Conservation (phyloP, 2,888 invertebrate genomes). For the Agrotis exclamationis region DNA sequence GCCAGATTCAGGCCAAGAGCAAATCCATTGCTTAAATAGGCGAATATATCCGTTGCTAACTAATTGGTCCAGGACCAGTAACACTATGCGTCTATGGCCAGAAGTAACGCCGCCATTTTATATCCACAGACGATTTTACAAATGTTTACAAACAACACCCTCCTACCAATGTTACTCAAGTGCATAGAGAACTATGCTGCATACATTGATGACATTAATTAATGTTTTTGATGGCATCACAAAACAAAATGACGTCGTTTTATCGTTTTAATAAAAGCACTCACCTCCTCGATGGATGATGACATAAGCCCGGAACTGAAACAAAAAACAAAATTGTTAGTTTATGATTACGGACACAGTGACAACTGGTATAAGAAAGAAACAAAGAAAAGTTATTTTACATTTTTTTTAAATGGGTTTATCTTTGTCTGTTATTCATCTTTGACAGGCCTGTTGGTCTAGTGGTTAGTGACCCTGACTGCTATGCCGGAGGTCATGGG, state of each 20-base stretch:
- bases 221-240: no score
- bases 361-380: no score
- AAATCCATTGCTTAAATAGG: no score
- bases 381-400: no score
- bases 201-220: not conserved
- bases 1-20: no score
- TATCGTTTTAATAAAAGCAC: no score
- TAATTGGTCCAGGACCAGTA: not conserved
- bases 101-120: not conserved
- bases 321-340: conserved; percentile 72
- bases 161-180: not conserved
- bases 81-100: not conserved
- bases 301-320: conserved; percentile 88
- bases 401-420: no score
- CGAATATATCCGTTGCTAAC: no score
- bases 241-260: not conserved
- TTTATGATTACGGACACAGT: not conserved
- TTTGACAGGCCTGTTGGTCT: no score
- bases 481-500: no score
- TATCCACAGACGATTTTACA: not conserved
- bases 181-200: not conserved
- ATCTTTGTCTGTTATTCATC: no score
- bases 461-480: no score
- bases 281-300: conserved; percentile 88
- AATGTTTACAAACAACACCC: not conserved